Evolutionary conservation across 2,888 invertebrate genomes (phyloP), one percentile per base, ranked within the genome.

Genomic region (Metalampra italica): DNA sequence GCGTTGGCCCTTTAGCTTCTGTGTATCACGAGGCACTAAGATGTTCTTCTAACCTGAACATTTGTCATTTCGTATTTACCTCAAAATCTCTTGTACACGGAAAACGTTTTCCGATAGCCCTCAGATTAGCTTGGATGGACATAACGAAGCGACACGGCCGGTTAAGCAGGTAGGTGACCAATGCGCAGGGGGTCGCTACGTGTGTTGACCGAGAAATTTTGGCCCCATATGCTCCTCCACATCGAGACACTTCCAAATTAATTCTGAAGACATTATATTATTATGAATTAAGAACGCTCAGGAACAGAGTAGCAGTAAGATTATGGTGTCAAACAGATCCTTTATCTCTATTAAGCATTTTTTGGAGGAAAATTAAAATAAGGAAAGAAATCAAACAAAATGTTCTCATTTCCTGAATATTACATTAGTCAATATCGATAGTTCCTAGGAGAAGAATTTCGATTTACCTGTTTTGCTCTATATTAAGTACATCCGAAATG

Each of bases 111-210:
- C 96, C 96, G 0, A 93, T 64, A 3, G 91, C 81, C 43, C 91
- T 90, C 92, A 96, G 93, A 65, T 94, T 95, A 14, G 92, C 91
- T 63, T 94, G 93, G 48, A 97, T 83, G 15, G 93, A 90, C 78
- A 95, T 77, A 0, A 93, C 91, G 50, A 97, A 91, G 15, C 95
- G 91, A 0, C 94, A 93, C 0, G 96, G 95, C 44, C 92, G 87
- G 57, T 90, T 86, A 42, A 92, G 75, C 41, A 91, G 90, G 54
- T 92, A 75, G 0, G 94, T 92, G 0, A 93, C 96, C 9, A 97
- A 66, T 0, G 95, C 93, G 51, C 94, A 92, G 0, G 94, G 93
- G 29, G 92, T 90, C 0, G 94, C 91, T 0, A 92, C 71, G 8
- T 91, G 81, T 11, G 83, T 75, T 7, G 91, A 75, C 7, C 95